Evolutionary conservation across 2,113 vertebrate species (phyloP).

Genomic region (Dryoscopus gambensis): DNA sequence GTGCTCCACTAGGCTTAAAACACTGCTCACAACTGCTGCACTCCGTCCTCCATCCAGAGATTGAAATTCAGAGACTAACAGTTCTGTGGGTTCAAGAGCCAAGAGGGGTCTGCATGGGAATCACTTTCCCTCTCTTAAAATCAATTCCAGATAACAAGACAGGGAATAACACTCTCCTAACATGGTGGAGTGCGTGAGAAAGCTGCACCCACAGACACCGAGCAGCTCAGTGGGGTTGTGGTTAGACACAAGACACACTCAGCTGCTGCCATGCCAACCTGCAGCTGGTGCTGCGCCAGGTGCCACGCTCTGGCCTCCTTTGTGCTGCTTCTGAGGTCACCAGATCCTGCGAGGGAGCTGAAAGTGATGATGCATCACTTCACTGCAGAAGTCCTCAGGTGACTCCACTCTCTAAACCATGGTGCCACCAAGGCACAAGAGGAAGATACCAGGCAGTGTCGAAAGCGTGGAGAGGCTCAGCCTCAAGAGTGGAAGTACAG

Average conservation of each 20-base stretch:
- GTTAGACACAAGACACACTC: neutral
- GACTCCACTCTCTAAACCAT: neutral
- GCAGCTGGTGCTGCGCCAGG: neutral
- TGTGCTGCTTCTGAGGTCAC: neutral
- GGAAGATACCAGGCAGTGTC: accelerated
- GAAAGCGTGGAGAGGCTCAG: accelerated
- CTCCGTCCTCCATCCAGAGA: neutral
- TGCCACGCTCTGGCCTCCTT: neutral
- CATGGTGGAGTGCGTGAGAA: neutral
- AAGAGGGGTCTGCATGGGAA: neutral
- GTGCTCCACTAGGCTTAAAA: neutral
- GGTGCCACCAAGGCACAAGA: accelerated
- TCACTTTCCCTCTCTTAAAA: neutral
- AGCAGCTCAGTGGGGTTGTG: neutral
- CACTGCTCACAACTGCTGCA: neutral
- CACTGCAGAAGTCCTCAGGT: neutral
- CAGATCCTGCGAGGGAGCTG: neutral
- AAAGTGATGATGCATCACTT: neutral
- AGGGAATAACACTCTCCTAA: neutral
- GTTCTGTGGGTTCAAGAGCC: neutral
- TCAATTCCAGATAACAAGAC: neutral
- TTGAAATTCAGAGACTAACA: neutral
- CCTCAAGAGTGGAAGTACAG: neutral
- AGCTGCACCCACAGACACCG: accelerated
- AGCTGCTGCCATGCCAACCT: neutral